Percentiles rank a stretch among this genome's conserved stretches.
These are phyloP conservation scores for Rhincodon typus DNA, from an alignment of 2,797 vertebrate species.

Conservation along the genomic window DNA sequence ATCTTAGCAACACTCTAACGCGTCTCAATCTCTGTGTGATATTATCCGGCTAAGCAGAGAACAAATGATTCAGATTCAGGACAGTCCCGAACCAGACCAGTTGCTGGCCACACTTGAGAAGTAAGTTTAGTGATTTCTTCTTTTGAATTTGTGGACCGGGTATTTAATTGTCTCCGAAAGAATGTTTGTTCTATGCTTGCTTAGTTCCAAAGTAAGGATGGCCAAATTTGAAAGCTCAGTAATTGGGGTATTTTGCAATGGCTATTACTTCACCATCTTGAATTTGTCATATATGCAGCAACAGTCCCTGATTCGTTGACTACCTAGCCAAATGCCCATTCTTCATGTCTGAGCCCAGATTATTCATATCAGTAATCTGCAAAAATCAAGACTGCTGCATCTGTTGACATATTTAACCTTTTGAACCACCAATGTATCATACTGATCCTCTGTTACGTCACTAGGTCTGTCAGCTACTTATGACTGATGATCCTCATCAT, in stretches of 20 bases:
- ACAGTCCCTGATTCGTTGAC: background rate
- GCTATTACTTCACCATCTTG: background rate
- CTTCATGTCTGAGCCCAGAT: background rate
- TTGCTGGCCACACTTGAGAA: slow-evolving; percentile 57
- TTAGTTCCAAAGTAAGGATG: background rate
- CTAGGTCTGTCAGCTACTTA: background rate
- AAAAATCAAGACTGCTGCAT: background rate
- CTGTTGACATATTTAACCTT: background rate
- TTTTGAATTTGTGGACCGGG: background rate
- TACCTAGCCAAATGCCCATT: background rate
- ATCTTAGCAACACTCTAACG: slow-evolving; percentile 61
- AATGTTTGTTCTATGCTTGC: background rate
- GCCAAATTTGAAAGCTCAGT: background rate
- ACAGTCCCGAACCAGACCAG: slow-evolving; percentile 54
- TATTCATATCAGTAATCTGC: background rate
- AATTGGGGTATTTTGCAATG: background rate
- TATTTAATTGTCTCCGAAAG: background rate
- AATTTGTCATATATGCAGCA: background rate
- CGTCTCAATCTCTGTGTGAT: slow-evolving; percentile 58
- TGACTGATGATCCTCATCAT: background rate
- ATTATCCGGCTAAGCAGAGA: slow-evolving; percentile 60
- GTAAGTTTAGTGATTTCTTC: slow-evolving; percentile 42
- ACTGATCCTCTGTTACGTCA: background rate
- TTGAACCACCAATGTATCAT: background rate
- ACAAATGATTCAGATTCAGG: slow-evolving; percentile 57